phyloP scores from a whole-genome alignment of 2,797 vertebrate species.

The Sphenopsis melanotis region DNA sequence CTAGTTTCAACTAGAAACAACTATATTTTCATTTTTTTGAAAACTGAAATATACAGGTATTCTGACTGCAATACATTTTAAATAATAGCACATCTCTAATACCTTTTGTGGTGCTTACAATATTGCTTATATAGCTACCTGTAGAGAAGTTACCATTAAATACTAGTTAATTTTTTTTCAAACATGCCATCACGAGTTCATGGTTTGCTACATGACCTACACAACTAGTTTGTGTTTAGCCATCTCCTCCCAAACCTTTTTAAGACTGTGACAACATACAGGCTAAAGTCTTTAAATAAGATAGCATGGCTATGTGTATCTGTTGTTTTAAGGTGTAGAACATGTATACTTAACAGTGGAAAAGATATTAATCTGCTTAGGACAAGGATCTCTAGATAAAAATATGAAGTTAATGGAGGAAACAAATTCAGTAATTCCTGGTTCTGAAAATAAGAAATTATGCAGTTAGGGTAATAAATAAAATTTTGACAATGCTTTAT shows the following conservation, averaged over 20 bases:
- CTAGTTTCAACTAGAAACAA: neutral
- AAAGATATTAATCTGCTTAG: neutral
- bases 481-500: constrained; percentile 71
- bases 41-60: neutral
- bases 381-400: neutral
- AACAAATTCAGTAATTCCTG: neutral
- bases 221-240: neutral
- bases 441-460: constrained; percentile 62
- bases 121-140: neutral
- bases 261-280: neutral
- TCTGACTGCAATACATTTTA: neutral
- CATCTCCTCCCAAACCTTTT: neutral
- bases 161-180: too few species aligned
- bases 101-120: neutral
- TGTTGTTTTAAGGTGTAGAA: neutral
- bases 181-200: accelerated
- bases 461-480: constrained; percentile 68
- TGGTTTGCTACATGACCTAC: neutral
- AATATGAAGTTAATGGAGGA: neutral
- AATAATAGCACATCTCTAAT: neutral
- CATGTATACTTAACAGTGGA: neutral
- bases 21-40: neutral
- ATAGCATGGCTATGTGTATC: neutral
- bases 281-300: neutral
- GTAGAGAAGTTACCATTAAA: neutral